Evolutionary conservation across 2,113 vertebrate species (phyloP).

Genomic region (Cyanoderma ruficeps): DNA sequence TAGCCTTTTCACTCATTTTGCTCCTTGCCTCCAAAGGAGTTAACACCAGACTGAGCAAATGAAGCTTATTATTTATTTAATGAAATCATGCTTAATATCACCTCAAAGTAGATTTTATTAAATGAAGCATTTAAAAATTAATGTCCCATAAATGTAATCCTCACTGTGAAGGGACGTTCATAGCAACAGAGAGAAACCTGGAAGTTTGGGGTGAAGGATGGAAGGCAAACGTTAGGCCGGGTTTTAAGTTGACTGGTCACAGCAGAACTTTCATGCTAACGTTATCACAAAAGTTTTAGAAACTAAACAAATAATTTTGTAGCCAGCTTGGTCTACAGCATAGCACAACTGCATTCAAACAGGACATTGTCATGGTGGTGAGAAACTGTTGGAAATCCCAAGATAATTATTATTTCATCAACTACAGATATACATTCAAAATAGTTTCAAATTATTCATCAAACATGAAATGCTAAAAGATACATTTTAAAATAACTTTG

Average conservation of each 20-base stretch:
- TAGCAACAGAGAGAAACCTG: neutral
- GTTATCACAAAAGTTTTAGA: constrained; percentile 22
- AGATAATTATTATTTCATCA: neutral
- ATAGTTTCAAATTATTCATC: neutral
- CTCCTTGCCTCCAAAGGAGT: neutral
- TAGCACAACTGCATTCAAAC: neutral
- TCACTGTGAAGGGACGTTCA: neutral
- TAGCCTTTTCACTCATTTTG: constrained; percentile 9
- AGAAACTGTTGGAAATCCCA: constrained; percentile 11
- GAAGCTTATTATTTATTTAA: neutral
- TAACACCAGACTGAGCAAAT: neutral
- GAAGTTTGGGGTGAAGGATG: neutral
- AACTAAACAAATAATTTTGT: constrained; percentile 37
- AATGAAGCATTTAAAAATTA: constrained; percentile 8
- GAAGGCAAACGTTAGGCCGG: neutral
- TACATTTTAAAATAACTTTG: neutral
- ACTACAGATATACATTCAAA: neutral
- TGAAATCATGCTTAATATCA: neutral
- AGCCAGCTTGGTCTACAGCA: constrained; percentile 4
- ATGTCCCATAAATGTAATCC: neutral
- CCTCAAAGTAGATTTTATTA: neutral
- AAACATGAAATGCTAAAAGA: neutral
- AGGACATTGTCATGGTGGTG: neutral
- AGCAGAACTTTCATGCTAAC: neutral
- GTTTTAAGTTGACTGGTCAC: neutral